Percentiles rank a stretch among this genome's conserved stretches.
Evolutionary conservation across 2,888 invertebrate species (phyloP).

Genomic region (Yponomeuta malinellus): DNA sequence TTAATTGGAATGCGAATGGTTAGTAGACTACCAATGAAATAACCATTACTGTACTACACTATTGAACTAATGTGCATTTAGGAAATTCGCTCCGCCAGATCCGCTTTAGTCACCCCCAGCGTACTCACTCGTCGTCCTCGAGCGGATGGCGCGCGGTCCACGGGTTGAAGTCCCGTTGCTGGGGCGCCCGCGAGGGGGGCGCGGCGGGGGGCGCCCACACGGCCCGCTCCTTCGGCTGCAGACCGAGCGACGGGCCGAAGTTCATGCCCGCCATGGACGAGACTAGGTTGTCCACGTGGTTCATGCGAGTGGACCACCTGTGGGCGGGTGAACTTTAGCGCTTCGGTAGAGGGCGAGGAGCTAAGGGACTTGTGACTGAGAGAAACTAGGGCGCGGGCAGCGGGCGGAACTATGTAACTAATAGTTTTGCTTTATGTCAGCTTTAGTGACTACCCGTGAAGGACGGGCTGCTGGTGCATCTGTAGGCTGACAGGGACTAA

Average conservation of each 20-base stretch:
- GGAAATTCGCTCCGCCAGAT: neutral
- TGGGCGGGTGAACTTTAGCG: neutral
- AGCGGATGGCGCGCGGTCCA: slow-evolving; percentile 63
- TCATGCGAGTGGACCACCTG: slow-evolving; percentile 45
- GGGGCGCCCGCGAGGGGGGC: slow-evolving; percentile 15
- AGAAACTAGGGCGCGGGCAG: no score
- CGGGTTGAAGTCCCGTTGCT: slow-evolving; percentile 50
- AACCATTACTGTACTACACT: no score
- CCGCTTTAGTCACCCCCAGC: neutral
- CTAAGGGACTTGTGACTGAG: no score
- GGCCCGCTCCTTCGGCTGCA: slow-evolving; percentile 28
- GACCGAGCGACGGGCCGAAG: slow-evolving; percentile 28
- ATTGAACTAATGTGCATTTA: no score
- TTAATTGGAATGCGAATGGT: no score
- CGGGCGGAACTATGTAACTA: no score
- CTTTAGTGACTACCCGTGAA: no score
- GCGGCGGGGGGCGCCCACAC: slow-evolving; percentile 40
- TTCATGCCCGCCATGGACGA: slow-evolving; percentile 43
- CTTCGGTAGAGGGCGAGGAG: neutral
- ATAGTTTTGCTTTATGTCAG: no score
- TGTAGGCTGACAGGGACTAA: no score
- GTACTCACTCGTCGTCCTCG: slow-evolving; percentile 46
- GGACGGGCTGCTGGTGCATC: no score
- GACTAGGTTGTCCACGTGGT: slow-evolving; percentile 40
- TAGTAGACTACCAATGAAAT: no score